These are phyloP conservation scores for Escarpia spicata DNA, from an alignment of 2,888 invertebrate species.

Conservation along the genomic window DNA sequence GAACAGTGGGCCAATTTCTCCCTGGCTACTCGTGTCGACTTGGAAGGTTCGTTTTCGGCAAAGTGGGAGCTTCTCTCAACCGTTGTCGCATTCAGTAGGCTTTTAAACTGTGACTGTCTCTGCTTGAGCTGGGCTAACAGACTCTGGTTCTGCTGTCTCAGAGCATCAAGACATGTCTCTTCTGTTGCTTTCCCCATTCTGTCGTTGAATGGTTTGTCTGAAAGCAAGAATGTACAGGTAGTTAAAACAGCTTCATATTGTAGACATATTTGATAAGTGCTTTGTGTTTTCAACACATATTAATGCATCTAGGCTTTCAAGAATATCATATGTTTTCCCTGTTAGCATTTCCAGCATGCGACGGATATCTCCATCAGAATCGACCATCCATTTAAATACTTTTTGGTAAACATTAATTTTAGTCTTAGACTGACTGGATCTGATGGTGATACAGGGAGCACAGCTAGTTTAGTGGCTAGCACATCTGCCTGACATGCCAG, in stretches of 20 bases:
- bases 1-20: constrained; percentile 13
- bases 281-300: background rate
- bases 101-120: constrained; percentile 22
- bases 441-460: too few relatives aligned
- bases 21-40: background rate
- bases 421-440: too few relatives aligned
- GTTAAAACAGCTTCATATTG: background rate
- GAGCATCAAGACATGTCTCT: background rate
- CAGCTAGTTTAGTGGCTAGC: too few relatives aligned
- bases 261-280: background rate
- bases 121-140: constrained; percentile 17
- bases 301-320: too few relatives aligned
- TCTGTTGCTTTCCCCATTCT: background rate
- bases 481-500: too few relatives aligned
- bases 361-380: too few relatives aligned
- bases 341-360: too few relatives aligned
- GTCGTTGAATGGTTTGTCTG: background rate
- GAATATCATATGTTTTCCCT: too few relatives aligned
- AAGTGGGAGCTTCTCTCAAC: background rate
- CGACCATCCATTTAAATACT: too few relatives aligned
- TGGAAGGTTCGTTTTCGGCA: background rate
- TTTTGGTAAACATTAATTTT: too few relatives aligned
- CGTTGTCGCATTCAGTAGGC: background rate
- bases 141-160: constrained; percentile 13
- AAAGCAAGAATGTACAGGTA: background rate